Conservation (phyloP, 1,140 invertebrate genomes). For the Cecropterus lyciades region DNA sequence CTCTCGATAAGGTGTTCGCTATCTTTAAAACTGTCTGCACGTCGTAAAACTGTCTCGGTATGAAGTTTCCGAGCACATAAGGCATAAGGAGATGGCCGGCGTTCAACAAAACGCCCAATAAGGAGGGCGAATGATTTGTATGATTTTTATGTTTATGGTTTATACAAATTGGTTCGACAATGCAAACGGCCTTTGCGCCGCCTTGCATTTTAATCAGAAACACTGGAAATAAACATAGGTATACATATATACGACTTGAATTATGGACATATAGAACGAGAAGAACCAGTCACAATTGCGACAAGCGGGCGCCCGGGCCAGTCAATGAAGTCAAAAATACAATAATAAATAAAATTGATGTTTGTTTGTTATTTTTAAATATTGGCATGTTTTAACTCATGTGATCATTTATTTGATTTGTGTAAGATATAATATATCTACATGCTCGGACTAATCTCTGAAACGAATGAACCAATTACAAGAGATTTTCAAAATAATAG, state of each 20-base stretch:
- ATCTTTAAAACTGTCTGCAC: constrained; percentile 63
- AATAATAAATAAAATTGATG: constrained; percentile 47
- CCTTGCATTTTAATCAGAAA: constrained; percentile 72
- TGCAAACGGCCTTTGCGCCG: constrained; percentile 61
- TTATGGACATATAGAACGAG: constrained; percentile 73
- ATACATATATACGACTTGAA: constrained; percentile 52
- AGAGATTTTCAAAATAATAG: too few relatives aligned
- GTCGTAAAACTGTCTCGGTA: constrained; percentile 68
- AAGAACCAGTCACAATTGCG: constrained; percentile 78
- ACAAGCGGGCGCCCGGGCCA: constrained; percentile 66
- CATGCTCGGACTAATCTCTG: too few relatives aligned
- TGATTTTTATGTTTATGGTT: constrained; percentile 60
- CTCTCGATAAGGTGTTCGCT: constrained; percentile 49
- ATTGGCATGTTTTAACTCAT: not conserved
- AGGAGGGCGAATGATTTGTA: constrained; percentile 66
- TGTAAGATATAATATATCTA: too few relatives aligned
- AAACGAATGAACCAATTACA: too few relatives aligned
- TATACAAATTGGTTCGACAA: constrained; percentile 72
- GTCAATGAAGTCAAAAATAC: constrained; percentile 71
- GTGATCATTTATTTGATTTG: not conserved
- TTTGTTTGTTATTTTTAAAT: not conserved
- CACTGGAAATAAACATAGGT: constrained; percentile 67
- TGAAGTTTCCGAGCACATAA: constrained; percentile 57
- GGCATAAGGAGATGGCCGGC: constrained; percentile 54
- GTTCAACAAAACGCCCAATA: constrained; percentile 54